Evolutionary conservation across 1,140 invertebrate species (phyloP), one percentile per base, ranked within the genome.

Genomic region (Ceratina calcarata): DNA sequence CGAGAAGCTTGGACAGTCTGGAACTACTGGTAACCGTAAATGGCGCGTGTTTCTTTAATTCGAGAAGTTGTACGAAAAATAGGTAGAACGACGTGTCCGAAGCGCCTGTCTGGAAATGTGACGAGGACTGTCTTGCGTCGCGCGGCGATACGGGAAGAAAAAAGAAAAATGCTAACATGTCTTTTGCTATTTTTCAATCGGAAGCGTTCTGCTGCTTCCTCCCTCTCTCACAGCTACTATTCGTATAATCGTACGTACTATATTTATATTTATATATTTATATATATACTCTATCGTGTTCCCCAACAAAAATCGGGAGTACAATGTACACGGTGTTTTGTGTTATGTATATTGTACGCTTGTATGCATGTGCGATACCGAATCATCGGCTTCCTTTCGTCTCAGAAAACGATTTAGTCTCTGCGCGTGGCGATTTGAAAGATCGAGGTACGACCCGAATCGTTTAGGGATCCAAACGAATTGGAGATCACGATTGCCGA

Each of bases 141-240:
- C 55, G 27, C 24, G 20, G 49, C 64, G 65, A 58, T 69, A 82
- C 61, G 62, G 74, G 67, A 71, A 79, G 81, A 86, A 66, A 74
- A 55, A 32, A 86, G 60, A 74, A 78, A 88, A 88, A 88, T 88
- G 87, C 87, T 88, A 84, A 85, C 27, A 86, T 88, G 84, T 88
- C 86, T 88, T 88, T 88, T 88, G 84, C 80, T 88, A 87, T 88
- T 87, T 45, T 83, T 71, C 57, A 81, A 66, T 65, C 58, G 65
- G 60, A 77, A 65, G 73, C 78, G 53, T 72, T 57, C 10, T 65
- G 62, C 53, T 24, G 64, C 49, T 57, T 67, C 53, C 62, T 37
- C 53, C 16, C 20, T 18, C 37, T 37, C 15, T 70, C 71, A 32
- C 60, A 24, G 60, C 70, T 72, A 61, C 37, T 60, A 71, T 70